phyloP scores from a whole-genome alignment of 2,888 invertebrate genomes.

The Meteorus colon region DNA sequence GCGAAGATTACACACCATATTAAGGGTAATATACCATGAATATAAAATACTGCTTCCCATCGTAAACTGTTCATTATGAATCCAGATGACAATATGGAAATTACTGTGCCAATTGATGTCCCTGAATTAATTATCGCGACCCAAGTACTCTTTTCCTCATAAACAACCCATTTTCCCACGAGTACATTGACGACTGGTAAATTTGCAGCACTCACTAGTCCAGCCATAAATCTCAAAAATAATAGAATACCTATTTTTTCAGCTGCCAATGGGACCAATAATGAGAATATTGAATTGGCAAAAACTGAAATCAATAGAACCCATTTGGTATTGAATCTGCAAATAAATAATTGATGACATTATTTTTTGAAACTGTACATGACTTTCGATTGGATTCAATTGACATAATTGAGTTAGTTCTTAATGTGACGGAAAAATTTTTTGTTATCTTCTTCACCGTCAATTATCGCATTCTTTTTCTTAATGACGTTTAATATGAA shows the following conservation, averaged over 20 bases:
- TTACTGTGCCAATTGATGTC: slow-evolving; percentile 68
- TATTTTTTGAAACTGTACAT: neutral
- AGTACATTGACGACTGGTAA: slow-evolving; percentile 69
- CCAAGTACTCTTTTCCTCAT: slow-evolving; percentile 69
- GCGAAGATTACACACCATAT: slow-evolving; percentile 65
- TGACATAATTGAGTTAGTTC: no score
- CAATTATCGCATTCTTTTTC: neutral
- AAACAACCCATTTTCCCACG: slow-evolving; percentile 69
- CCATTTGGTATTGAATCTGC: slow-evolving; percentile 67
- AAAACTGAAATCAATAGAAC: slow-evolving; percentile 64
- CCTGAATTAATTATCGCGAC: slow-evolving; percentile 69
- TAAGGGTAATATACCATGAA: slow-evolving; percentile 66
- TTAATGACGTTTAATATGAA: neutral
- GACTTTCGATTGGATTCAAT: neutral
- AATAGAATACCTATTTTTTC: slow-evolving; percentile 54
- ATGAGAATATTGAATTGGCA: slow-evolving; percentile 61
- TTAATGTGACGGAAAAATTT: neutral
- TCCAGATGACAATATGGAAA: slow-evolving; percentile 67
- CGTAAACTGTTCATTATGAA: slow-evolving; percentile 61
- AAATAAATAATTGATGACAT: neutral
- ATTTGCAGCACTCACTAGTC: slow-evolving; percentile 67
- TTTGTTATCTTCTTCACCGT: neutral
- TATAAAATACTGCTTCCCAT: slow-evolving; percentile 68
- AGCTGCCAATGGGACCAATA: slow-evolving; percentile 62
- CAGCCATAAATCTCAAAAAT: slow-evolving; percentile 63